These are phyloP conservation scores for Noctua janthe DNA, from an alignment of 2,888 invertebrate species.

Conservation along the genomic window DNA sequence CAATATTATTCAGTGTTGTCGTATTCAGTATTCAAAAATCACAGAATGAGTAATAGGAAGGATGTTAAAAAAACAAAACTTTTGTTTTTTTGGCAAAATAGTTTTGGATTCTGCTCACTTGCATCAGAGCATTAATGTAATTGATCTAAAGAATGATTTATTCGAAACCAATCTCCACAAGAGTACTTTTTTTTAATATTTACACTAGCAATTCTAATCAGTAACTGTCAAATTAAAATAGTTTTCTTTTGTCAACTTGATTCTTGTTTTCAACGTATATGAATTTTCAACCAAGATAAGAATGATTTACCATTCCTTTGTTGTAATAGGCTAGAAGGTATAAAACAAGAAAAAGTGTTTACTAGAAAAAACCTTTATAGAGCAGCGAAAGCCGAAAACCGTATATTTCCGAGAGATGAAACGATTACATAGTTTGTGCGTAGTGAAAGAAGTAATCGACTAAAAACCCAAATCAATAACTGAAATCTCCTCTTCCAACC, in stretches of 20 bases:
- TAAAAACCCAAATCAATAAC: slow-evolving; percentile 52
- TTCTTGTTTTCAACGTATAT: no score
- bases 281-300: no score
- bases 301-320: no score
- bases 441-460: slow-evolving; percentile 26
- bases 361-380: fast-evolving
- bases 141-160: no score
- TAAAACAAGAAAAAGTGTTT: neutral
- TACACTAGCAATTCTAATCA: slow-evolving; percentile 4
- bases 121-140: no score
- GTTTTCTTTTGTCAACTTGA: neutral
- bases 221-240: neutral
- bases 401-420: neutral
- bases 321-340: no score
- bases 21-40: neutral
- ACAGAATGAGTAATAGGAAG: neutral
- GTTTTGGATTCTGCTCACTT: neutral
- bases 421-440: no score
- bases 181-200: neutral
- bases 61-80: neutral
- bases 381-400: neutral
- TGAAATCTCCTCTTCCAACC: no score
- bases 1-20: slow-evolving; percentile 33
- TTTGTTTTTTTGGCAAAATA: neutral
- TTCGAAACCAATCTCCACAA: no score